These are phyloP conservation scores for Maniola jurtina DNA, from an alignment of 1,140 invertebrate species.

Conservation along the genomic window DNA sequence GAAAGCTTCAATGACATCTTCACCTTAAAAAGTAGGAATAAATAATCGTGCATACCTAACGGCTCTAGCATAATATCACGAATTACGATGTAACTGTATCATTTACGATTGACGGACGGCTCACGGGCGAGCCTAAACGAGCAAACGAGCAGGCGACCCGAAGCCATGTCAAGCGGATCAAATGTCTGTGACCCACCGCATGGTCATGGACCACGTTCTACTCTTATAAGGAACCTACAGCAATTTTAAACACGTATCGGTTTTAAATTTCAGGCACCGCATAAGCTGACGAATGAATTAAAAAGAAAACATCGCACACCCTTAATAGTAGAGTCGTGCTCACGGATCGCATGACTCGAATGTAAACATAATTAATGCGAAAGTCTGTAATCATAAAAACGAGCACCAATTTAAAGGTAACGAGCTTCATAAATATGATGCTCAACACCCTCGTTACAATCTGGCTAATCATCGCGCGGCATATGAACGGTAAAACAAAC, in stretches of 20 bases:
- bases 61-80: slow-evolving; percentile 38
- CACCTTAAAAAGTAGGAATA: slow-evolving; percentile 13
- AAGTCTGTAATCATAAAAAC: slow-evolving; percentile 10
- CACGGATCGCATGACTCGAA: not conserved
- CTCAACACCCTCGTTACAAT: slow-evolving; percentile 52
- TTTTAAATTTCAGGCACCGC: not conserved
- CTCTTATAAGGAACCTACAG: slow-evolving; percentile 38
- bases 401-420: slow-evolving; percentile 21
- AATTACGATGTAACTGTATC: slow-evolving; percentile 59
- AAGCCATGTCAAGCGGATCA: slow-evolving; percentile 51
- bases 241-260: slow-evolving; percentile 6
- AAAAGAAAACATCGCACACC: not conserved
- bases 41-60: slow-evolving; percentile 47
- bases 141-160: slow-evolving; percentile 37
- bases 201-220: slow-evolving; percentile 36
- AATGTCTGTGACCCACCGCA: slow-evolving; percentile 49
- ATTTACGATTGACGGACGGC: slow-evolving; percentile 48
- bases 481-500: slow-evolving; percentile 57
- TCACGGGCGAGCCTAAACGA: slow-evolving; percentile 39
- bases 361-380: slow-evolving; percentile 11
- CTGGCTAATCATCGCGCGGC: slow-evolving; percentile 57
- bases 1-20: not conserved
- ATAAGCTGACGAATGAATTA: not conserved
- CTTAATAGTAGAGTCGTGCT: too few species aligned
- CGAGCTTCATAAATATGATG: slow-evolving; percentile 25